Evolutionary conservation across 2,113 vertebrate species (phyloP), one percentile per base, ranked within the genome.

Genomic region (Entomyzon cyanotis): DNA sequence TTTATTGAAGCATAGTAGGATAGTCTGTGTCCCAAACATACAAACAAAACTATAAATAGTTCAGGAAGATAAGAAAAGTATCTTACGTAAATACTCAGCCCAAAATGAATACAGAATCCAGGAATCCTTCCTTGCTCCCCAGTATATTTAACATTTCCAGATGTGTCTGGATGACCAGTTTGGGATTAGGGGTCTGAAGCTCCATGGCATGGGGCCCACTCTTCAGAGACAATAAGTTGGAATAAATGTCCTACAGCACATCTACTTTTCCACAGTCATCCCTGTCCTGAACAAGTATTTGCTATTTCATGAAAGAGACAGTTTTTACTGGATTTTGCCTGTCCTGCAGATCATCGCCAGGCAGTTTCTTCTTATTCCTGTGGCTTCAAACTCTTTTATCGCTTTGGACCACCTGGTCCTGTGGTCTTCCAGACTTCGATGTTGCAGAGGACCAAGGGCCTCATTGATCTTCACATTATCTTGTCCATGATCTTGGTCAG

Each of bases 21-120:
- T 88, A 88, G 42, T 90, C 83, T 80, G 67, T 59, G 46, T 93
- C 92, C 84, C 68, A 81, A 95, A 70, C 90, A 86, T 37, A 81
- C 90, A 94, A 96, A 95, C 83, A 92, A 76, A 90, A 35, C 94
- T 94, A 96, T 92, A 95, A 95, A 95, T 94, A 96, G 87, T 55
- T 42, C 55, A 27, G 56, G 88, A 83, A 92, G 90, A 96, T 93
- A 92, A 37, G 39, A 95, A 94, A 95, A 96, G 84, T 49, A 81
- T 70, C 93, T 91, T 84, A 87, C 64, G 7, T 87, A 94, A 95
- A 92, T 90, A 68, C 41, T 64, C 33, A 42, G 83, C 64, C 88
- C 63, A 74, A 92, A 95, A 94, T 70, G 25, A 95, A 77, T 14
- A 53, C 83, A 93, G 90, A 92, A 80, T 50, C 68, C 88, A 93